Evolutionary conservation across 2,113 vertebrate genomes (phyloP).

Genomic region (Clarias batrachus): DNA sequence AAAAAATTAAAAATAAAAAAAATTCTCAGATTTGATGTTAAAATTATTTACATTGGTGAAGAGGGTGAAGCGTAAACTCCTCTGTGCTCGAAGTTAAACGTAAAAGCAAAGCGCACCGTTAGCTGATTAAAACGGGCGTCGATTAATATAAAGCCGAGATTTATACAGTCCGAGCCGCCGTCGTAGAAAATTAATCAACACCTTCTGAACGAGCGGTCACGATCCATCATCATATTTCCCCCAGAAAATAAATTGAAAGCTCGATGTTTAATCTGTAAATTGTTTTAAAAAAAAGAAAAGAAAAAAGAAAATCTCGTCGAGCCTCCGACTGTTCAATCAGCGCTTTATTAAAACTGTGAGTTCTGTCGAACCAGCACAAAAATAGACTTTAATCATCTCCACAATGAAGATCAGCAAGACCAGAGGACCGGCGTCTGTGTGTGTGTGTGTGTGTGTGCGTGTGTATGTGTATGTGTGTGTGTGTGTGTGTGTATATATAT

Average conservation of each 20-base stretch:
- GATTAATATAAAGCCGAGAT: neutral
- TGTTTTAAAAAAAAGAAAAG: neutral
- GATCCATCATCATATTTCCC: neutral
- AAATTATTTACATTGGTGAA: too few species aligned
- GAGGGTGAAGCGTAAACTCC: neutral
- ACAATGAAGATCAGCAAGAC: neutral
- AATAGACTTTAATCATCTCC: neutral
- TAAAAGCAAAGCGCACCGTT: neutral
- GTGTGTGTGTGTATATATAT: neutral
- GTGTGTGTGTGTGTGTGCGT: conserved; percentile 24
- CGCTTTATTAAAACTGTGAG: neutral
- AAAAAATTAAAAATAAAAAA: too few species aligned
- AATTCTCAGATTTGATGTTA: too few species aligned
- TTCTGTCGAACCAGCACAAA: neutral
- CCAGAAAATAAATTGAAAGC: neutral
- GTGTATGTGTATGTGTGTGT: neutral
- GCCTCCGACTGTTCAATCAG: neutral
- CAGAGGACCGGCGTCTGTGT: neutral
- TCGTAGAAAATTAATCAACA: neutral
- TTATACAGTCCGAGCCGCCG: neutral
- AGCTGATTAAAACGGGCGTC: neutral
- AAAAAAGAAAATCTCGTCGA: neutral
- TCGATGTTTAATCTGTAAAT: neutral
- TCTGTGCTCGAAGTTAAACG: too few species aligned
- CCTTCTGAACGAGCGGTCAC: neutral